Evolutionary conservation across 2,113 vertebrate genomes (phyloP).

Genomic region (Uropsilus gracilis): DNA sequence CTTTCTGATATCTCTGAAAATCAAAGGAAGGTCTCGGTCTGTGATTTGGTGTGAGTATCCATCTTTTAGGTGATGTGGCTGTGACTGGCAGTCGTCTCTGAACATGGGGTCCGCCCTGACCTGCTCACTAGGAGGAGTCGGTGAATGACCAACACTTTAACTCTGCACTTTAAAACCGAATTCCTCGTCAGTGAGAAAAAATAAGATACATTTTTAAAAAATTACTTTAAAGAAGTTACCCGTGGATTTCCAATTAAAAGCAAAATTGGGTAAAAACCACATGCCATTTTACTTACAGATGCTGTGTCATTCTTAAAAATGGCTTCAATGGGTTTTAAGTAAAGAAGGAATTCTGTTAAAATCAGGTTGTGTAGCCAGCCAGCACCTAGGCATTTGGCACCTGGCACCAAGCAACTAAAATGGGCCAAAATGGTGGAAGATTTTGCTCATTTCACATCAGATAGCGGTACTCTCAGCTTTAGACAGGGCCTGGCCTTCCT

Average conservation of each 20-base stretch:
- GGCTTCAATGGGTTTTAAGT: not conserved
- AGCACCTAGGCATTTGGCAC: not conserved
- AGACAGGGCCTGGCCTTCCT: too few relatives aligned
- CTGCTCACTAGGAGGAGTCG: too few relatives aligned
- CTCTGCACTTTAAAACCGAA: not conserved
- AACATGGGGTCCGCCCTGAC: not conserved
- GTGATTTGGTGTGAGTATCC: not conserved
- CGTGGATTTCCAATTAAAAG: constrained; percentile 37
- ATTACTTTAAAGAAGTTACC: not conserved
- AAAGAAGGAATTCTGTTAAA: not conserved
- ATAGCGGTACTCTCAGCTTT: too few relatives aligned
- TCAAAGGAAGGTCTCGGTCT: not conserved
- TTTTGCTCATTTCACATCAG: not conserved
- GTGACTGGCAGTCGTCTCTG: accelerated
- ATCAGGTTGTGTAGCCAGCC: not conserved
- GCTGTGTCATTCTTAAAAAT: not conserved
- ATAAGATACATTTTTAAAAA: not conserved
- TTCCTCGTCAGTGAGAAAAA: not conserved
- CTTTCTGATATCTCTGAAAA: not conserved
- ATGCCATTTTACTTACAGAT: not conserved
- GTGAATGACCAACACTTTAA: too few relatives aligned
- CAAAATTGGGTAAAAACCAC: not conserved
- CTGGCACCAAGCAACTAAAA: not conserved
- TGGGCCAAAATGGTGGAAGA: constrained; percentile 46
- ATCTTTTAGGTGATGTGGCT: accelerated